These are phyloP conservation scores for Drosophila guanche DNA, from an alignment of 1,140 invertebrate species.

Conservation along the genomic window DNA sequence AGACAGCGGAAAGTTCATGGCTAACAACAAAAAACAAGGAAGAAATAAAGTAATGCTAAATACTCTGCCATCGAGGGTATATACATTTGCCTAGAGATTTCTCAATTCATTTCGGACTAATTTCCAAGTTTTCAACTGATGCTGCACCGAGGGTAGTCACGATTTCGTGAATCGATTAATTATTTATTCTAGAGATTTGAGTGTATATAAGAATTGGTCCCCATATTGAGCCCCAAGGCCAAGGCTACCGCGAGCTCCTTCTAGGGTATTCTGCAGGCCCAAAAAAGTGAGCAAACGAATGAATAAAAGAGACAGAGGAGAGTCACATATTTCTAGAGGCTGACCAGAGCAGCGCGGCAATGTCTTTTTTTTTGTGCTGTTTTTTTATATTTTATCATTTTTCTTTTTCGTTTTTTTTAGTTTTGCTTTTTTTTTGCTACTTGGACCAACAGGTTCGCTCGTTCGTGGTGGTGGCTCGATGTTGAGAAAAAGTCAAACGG, in stretches of 20 bases:
- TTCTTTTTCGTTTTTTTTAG: conserved; percentile 13
- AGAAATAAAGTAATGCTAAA: not conserved
- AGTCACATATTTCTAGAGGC: conserved; percentile 60
- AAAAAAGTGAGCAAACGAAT: conserved; percentile 5
- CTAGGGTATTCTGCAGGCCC: not conserved
- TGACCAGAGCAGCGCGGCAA: conserved; percentile 27
- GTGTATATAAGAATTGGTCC: too few relatives aligned
- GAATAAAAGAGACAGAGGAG: conserved; percentile 25
- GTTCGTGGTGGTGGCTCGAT: conserved; percentile 12
- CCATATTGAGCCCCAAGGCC: too few relatives aligned
- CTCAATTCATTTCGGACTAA: too few relatives aligned
- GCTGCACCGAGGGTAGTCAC: not conserved
- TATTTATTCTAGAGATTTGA: too few relatives aligned
- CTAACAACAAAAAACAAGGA: not conserved
- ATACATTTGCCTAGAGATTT: not conserved
- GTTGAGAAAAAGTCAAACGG: conserved; percentile 72
- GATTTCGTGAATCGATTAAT: too few relatives aligned
- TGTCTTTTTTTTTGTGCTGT: conserved; percentile 14
- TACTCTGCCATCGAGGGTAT: not conserved
- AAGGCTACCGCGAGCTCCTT: too few relatives aligned
- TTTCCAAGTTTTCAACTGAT: too few relatives aligned
- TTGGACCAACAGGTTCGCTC: conserved; percentile 70
- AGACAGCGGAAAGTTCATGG: conserved; percentile 34
- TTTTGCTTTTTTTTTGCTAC: conserved; percentile 53
- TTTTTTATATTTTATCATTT: conserved; percentile 28